Evolutionary conservation across 2,797 vertebrate genomes (phyloP).

Genomic region (Anabas testudineus): DNA sequence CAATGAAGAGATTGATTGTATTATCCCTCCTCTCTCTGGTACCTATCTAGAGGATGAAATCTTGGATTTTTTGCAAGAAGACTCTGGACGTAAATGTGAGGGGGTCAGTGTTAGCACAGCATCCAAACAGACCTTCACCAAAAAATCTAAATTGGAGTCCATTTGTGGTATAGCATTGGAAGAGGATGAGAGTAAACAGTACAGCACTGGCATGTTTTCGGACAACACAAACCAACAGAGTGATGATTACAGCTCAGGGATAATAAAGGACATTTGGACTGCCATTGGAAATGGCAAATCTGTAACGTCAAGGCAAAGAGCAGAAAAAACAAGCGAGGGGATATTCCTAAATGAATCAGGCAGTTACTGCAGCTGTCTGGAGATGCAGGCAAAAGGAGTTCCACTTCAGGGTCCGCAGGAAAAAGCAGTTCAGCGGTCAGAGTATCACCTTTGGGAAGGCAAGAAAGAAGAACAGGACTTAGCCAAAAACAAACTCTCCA

Average conservation of each 20-base stretch:
- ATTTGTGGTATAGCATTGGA: constrained; percentile 98
- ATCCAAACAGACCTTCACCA: constrained; percentile 89
- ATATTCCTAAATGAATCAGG: constrained; percentile 89
- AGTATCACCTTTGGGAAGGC: constrained; percentile 98
- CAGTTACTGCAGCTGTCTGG: constrained; percentile 90
- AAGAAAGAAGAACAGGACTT: constrained; percentile 91
- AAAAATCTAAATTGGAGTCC: constrained; percentile 98
- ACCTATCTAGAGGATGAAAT: constrained; percentile 95
- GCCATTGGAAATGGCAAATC: constrained; percentile 88
- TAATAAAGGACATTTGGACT: constrained; percentile 99
- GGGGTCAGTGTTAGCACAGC: constrained; percentile 86
- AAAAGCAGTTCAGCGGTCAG: constrained; percentile 95
- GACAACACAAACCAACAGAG: constrained; percentile 87
- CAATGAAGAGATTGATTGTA: constrained; percentile 90
- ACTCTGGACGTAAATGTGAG: constrained; percentile 86
- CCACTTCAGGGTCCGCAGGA: constrained; percentile 87
- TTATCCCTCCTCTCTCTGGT: constrained; percentile 92
- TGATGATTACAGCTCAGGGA: constrained; percentile 97
- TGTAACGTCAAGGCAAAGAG: constrained; percentile 78
- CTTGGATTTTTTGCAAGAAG: constrained; percentile 94
- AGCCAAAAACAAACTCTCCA: constrained; percentile 88
- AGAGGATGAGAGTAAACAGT: constrained; percentile 90
- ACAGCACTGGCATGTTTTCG: constrained; percentile 87
- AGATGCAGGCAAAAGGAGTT: constrained; percentile 86
- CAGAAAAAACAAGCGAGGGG: constrained; percentile 86